phyloP scores from a whole-genome alignment of 2,888 invertebrate genomes.

The Cataglyphis cursor region DNA sequence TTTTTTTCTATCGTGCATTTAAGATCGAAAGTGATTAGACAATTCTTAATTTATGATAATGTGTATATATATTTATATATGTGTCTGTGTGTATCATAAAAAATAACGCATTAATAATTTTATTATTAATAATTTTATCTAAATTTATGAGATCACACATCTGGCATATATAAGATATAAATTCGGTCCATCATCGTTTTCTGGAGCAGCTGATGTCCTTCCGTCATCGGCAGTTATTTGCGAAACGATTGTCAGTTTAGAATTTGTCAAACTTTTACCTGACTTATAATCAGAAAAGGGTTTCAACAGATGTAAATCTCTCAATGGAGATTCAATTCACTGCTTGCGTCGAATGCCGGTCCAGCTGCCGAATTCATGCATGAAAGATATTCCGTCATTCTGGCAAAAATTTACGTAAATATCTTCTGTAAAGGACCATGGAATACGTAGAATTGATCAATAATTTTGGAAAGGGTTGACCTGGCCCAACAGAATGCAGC shows the following conservation, averaged over 20 bases:
- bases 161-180: neutral
- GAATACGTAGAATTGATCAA: slow-evolving; percentile 28
- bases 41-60: slow-evolving; percentile 5
- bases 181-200: neutral
- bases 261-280: slow-evolving; percentile 35
- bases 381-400: slow-evolving; percentile 66
- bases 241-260: slow-evolving; percentile 20
- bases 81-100: neutral
- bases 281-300: slow-evolving; percentile 33
- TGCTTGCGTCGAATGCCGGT: slow-evolving; percentile 6
- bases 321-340: slow-evolving; percentile 31
- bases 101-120: neutral
- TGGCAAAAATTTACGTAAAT: slow-evolving; percentile 79
- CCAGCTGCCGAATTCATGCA: slow-evolving; percentile 51
- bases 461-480: slow-evolving; percentile 73
- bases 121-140: neutral
- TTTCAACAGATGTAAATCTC: slow-evolving; percentile 68
- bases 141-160: neutral
- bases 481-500: slow-evolving; percentile 77
- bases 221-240: slow-evolving; percentile 24
- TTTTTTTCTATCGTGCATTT: neutral
- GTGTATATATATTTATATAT: neutral
- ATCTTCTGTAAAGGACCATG: slow-evolving; percentile 72
- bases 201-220: slow-evolving; percentile 31
- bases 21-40: neutral